Evolutionary conservation across 2,888 invertebrate species (phyloP), one percentile per base, ranked within the genome.

Genomic region (Euplagia quadripunctaria): DNA sequence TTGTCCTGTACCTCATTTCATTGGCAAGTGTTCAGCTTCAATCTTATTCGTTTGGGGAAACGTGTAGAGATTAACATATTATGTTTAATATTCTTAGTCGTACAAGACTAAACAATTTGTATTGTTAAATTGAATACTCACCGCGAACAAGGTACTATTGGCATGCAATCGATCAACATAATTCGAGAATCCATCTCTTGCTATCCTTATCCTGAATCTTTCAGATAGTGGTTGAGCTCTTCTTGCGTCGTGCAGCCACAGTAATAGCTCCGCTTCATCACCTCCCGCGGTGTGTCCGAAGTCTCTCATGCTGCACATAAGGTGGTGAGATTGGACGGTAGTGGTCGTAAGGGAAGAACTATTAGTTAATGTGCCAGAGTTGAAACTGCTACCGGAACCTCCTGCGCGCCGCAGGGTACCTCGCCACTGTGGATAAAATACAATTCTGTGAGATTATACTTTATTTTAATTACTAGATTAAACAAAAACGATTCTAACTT

Each of bases 131-230:
- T 8, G 20, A 78, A 69, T 76, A 91, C 94, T 92, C 85, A 97
- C 97, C 94, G 98, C 98, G 91, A 99, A 99, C 74, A 99, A 97
- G 42, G 98, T 98, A 90, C 98, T 98, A 91, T 98, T 98, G 87
- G 98, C 98, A 90, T 98, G 98, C 84, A 98, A 93, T 88, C 98
- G 97, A 87, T 98, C 98, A 79, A 98, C 97, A 91, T 98, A 98
- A 92, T 98, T 98, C 20, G 98, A 98, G 93, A 98, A 98, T 17
- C 98, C 99, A 87, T 98, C 98, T 92, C 98, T 98, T 81, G 98
- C 98, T 92, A 99, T 98, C 91, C 97, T 97, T 85, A 99, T 98
- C 88, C 99, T 96, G 95, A 98, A 99, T 79, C 99, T 96, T 93
- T 99, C 99, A 73, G 99, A 98, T 77, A 99, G 96, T 81, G 98